phyloP scores from a whole-genome alignment of 2,113 vertebrate species.

The Ameiurus melas region DNA sequence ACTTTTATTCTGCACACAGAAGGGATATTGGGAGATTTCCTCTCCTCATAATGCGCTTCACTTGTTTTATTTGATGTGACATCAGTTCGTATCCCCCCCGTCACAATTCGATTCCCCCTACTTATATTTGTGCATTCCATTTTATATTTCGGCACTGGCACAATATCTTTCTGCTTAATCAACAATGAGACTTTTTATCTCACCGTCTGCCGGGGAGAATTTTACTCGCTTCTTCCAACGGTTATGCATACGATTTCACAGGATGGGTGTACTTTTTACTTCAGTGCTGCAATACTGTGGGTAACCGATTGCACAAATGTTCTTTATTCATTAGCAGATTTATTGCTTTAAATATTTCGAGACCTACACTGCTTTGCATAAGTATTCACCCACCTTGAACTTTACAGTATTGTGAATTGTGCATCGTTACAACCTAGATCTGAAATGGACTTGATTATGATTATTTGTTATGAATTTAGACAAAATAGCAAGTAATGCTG shows the following conservation, averaged over 20 bases:
- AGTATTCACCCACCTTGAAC: not conserved
- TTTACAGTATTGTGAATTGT: not conserved
- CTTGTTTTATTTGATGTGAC: constrained; percentile 63
- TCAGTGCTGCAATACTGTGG: not conserved
- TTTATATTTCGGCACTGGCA: constrained; percentile 36
- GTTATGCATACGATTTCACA: constrained; percentile 14
- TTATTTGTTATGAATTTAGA: not conserved
- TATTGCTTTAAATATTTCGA: not conserved
- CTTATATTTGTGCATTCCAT: constrained; percentile 52
- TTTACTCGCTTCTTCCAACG: not conserved
- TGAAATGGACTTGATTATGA: not conserved
- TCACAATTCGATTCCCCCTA: constrained; percentile 51
- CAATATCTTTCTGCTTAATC: constrained; percentile 59
- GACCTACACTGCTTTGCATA: not conserved
- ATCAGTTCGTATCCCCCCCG: constrained; percentile 43
- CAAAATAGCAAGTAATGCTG: not conserved
- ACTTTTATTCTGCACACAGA: constrained; percentile 39
- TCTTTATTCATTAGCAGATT: not conserved
- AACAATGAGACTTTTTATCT: constrained; percentile 54
- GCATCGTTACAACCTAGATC: not conserved
- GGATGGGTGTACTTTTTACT: not conserved
- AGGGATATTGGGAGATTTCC: constrained; percentile 48
- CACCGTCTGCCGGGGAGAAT: constrained; percentile 39
- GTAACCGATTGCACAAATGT: not conserved
- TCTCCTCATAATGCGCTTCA: constrained; percentile 57